A percentile compares a stretch with the other conserved stretches of the same genome.
Evolutionary conservation across 1,140 invertebrate genomes (phyloP).

Genomic region (Drosophila micromelanica): DNA sequence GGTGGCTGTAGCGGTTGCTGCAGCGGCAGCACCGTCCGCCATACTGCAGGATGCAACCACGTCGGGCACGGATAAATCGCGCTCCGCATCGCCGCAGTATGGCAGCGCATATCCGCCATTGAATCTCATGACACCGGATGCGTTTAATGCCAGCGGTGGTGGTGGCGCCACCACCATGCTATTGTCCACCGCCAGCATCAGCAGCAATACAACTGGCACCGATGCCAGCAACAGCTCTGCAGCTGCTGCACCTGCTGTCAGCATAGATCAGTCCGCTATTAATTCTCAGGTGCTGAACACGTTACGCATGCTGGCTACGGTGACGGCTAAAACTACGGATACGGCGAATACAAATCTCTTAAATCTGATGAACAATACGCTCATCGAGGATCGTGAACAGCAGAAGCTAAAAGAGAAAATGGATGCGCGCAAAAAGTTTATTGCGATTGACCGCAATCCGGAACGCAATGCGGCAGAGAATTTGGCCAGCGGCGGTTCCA

Average conservation of each 20-base stretch:
- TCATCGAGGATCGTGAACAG: constrained; percentile 80
- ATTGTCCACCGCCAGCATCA: constrained; percentile 35
- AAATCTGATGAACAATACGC: constrained; percentile 79
- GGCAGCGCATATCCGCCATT: constrained; percentile 84
- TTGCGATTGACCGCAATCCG: constrained; percentile 73
- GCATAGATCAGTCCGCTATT: constrained; percentile 46
- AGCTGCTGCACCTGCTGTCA: background rate
- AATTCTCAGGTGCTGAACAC: constrained; percentile 80
- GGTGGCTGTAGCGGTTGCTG: constrained; percentile 70
- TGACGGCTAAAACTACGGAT: constrained; percentile 54
- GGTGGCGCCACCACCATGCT: constrained; percentile 38
- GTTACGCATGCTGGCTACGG: constrained; percentile 77
- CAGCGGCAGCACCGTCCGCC: constrained; percentile 56
- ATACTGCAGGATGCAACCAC: constrained; percentile 46
- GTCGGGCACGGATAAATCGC: constrained; percentile 40
- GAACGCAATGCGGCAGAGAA: constrained; percentile 70
- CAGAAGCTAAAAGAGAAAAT: constrained; percentile 74
- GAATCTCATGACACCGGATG: constrained; percentile 93
- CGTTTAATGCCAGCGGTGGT: constrained; percentile 87
- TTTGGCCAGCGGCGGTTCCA: constrained; percentile 88
- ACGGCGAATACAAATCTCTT: constrained; percentile 68
- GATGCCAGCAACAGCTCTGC: constrained; percentile 25
- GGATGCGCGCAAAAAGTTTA: constrained; percentile 74
- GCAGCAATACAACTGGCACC: constrained; percentile 19
- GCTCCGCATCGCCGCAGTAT: constrained; percentile 64